Base-by-base conservation (phyloP, 2,113 vertebrate species). In the Pseudopipra pipra region DNA sequence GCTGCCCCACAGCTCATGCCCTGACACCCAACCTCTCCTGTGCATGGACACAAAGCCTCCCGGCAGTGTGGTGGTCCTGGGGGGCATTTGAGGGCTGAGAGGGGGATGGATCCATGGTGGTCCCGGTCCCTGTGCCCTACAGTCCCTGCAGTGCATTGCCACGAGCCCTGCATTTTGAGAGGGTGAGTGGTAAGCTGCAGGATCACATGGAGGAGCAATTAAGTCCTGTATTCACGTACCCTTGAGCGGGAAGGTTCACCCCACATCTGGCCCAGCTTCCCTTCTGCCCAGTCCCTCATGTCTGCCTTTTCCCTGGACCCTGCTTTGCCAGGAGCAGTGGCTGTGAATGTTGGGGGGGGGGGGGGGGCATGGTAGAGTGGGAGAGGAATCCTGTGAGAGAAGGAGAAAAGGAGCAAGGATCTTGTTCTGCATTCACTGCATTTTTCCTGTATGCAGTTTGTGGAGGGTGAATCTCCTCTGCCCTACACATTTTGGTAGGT, bases 41-140 rank as follows among this genome's bases (percentile, higher is more conserved):
- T 41, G 39, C n/a, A 35, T n/a, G 23, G n/a, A 5, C 55, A 59
- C 33, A 20, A 46, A 52, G 44, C 23, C 37, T 22, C 15, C 52
- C 3, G 0, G 12, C 33, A 59, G 31, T 3, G 0, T 23, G 33
- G 47, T 8, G 49, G 15, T 59, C 43, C 35, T 4, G 0, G 16
- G 43, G 41, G 43, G 9, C 8, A 8, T 4, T 44, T 44, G 41
- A 49, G 54, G 44, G 49, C 17, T 4, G 1, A n/a, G 30, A 11
- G 7, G 10, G 56, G 13, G 7, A 5, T 56, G 79, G 6, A 22
- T 24, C 43, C 0, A 0, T 39, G 58, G 15, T 67, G 43, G 35
- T 88, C 51, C 24, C 0, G 0, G 63, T 20, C 59, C 22, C 75
- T 61, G 55, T 44, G 49, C 22, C 77, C 67, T 37, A 5, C 11